phyloP scores from a whole-genome alignment of 2,113 vertebrate species.

The Reinhardtius hippoglossoides region DNA sequence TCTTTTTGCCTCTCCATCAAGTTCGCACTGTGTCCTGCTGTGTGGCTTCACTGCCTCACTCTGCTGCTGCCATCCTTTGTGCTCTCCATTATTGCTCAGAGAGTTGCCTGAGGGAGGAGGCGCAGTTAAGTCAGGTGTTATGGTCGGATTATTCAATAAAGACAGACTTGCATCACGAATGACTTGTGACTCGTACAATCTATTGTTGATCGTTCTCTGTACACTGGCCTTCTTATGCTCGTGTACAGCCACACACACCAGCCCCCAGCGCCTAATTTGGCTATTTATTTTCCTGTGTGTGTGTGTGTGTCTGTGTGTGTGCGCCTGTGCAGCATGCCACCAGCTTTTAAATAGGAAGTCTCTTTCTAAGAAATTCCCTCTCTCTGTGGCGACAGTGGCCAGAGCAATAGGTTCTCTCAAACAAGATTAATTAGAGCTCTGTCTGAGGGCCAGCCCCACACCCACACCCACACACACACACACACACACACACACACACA shows the following conservation, averaged over 20 bases:
- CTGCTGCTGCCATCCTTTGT: conserved; percentile 46
- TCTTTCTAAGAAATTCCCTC: conserved; percentile 74
- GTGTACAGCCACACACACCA: conserved; percentile 37
- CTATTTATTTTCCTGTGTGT: conserved; percentile 49
- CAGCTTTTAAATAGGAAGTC: conserved; percentile 52
- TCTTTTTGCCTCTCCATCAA: conserved; percentile 43
- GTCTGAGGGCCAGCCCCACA: conserved; percentile 44
- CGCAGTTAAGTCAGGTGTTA: conserved; percentile 50
- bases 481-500: conserved; percentile 2
- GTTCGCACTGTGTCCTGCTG: conserved; percentile 42
- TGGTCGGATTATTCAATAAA: conserved; percentile 67
- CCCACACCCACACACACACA: not conserved
- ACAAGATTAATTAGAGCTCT: conserved; percentile 74
- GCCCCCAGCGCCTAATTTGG: conserved; percentile 55
- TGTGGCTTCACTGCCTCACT: conserved; percentile 11
- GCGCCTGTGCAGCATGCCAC: conserved; percentile 15
- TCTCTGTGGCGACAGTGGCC: conserved; percentile 53
- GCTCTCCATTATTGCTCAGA: conserved; percentile 57
- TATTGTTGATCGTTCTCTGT: conserved; percentile 66
- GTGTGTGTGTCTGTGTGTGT: conserved; percentile 22
- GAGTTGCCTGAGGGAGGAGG: conserved; percentile 57
- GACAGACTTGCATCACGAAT: conserved; percentile 56
- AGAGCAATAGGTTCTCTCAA: conserved; percentile 66
- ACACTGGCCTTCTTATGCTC: conserved; percentile 44
- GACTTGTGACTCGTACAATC: conserved; percentile 61